Percentiles rank a stretch among this genome's conserved stretches.
phyloP scores from a whole-genome alignment of 2,888 invertebrate genomes.

The Rhabditoides inermis region DNA sequence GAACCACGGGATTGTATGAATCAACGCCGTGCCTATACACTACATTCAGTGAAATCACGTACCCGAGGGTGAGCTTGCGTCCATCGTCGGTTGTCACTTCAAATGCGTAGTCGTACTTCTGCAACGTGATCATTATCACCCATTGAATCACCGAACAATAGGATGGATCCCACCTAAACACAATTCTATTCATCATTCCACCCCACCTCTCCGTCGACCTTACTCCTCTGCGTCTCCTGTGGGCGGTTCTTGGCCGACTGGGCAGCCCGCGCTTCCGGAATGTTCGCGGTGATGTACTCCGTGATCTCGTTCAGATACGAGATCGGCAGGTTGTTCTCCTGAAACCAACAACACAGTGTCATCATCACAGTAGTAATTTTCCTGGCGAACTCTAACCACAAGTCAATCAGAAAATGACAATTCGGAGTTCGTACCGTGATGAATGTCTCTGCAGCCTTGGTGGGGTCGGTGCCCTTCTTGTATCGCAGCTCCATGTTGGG shows the following conservation, averaged over 20 bases:
- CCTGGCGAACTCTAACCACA: background rate
- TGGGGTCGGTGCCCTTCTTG: slow-evolving; percentile 40
- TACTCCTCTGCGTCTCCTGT: slow-evolving; percentile 12
- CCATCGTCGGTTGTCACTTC: slow-evolving; percentile 89
- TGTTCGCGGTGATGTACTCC: slow-evolving; percentile 31
- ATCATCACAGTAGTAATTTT: background rate
- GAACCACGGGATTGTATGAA: too few relatives aligned
- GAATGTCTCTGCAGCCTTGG: slow-evolving; percentile 37
- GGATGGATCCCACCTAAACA: too few relatives aligned
- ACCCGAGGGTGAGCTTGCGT: too few relatives aligned
- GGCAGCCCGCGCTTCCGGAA: slow-evolving; percentile 31
- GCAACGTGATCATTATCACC: too few relatives aligned
- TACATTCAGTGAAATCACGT: too few relatives aligned
- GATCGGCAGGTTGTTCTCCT: slow-evolving; percentile 33
- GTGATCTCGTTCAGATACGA: slow-evolving; percentile 39
- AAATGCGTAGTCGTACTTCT: slow-evolving; percentile 88
- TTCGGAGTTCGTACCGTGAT: slow-evolving; percentile 14
- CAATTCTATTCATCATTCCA: background rate
- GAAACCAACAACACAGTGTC: too few relatives aligned
- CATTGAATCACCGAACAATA: too few relatives aligned
- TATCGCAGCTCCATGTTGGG: slow-evolving; percentile 36
- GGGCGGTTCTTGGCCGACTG: slow-evolving; percentile 7
- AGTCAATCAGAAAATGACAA: background rate
- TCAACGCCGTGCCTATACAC: too few relatives aligned
- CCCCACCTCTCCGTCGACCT: slow-evolving; percentile 14